A percentile compares a stretch with the other conserved stretches of the same genome.
Conservation (phyloP, 2,888 invertebrate species). For the Cheilosia impressa region DNA sequence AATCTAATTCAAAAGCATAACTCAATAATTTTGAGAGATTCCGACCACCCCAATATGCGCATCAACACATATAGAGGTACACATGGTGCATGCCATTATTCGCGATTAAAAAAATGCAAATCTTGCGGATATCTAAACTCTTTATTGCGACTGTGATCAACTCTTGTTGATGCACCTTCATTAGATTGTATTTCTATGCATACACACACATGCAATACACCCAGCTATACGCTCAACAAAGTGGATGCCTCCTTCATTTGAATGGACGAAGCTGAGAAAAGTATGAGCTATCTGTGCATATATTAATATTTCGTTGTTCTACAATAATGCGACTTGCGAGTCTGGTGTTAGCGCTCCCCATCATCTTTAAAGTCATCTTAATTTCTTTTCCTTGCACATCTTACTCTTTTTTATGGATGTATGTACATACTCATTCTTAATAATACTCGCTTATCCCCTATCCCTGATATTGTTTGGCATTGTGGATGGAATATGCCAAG, state of each 20-base stretch:
- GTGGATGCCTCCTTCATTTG: slow-evolving; percentile 2
- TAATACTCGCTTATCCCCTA: slow-evolving; percentile 21
- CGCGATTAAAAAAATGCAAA: slow-evolving; percentile 79
- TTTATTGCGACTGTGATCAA: slow-evolving; percentile 28
- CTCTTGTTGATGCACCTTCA: slow-evolving; percentile 40
- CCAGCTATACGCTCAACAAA: background rate
- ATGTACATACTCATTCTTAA: slow-evolving; percentile 16
- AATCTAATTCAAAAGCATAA: too few relatives aligned
- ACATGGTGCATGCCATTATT: slow-evolving; percentile 12
- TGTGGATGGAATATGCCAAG: slow-evolving; percentile 27
- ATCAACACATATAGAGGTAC: background rate
- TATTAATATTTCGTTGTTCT: slow-evolving; percentile 9
- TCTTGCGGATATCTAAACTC: slow-evolving; percentile 79
- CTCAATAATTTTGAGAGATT: too few relatives aligned
- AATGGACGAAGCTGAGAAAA: slow-evolving; percentile 14
- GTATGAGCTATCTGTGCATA: slow-evolving; percentile 4
- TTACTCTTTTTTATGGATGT: slow-evolving; percentile 7
- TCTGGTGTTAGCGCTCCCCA: slow-evolving; percentile 7
- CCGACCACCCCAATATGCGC: background rate
- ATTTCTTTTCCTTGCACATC: slow-evolving; percentile 14
- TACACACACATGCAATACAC: background rate
- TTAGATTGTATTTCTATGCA: background rate
- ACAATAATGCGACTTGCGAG: slow-evolving; percentile 21
- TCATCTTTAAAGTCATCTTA: slow-evolving; percentile 44
- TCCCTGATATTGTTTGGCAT: slow-evolving; percentile 3